Evolutionary conservation across 2,888 invertebrate genomes (phyloP).

Genomic region (Drosophila melanosoma): DNA sequence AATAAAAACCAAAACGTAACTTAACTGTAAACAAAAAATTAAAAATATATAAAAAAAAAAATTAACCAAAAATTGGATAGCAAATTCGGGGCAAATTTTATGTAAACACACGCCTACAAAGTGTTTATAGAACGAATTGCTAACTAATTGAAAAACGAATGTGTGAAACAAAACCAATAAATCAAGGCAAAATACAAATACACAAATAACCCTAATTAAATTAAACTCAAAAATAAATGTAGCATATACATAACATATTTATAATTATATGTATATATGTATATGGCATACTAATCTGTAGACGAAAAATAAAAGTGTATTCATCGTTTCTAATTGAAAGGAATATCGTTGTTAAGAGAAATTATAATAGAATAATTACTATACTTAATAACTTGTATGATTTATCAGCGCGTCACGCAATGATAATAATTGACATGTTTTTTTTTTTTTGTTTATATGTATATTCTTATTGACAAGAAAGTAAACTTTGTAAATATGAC

Average conservation of each 20-base stretch:
- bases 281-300: conserved; percentile 15
- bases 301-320: background rate
- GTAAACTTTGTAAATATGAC: conserved; percentile 40
- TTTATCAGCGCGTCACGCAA: conserved; percentile 43
- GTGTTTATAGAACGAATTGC: conserved; percentile 31
- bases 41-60: conserved; percentile 18
- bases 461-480: conserved; percentile 48
- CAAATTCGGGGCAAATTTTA: conserved; percentile 28
- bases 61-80: conserved; percentile 3
- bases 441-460: conserved; percentile 19
- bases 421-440: conserved; percentile 45
- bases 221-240: conserved; percentile 1
- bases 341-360: conserved; percentile 8
- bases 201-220: conserved; percentile 13
- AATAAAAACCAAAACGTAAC: conserved; percentile 57
- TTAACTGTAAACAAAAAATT: conserved; percentile 22
- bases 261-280: conserved; percentile 5
- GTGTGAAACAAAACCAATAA: conserved; percentile 19
- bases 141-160: conserved; percentile 27
- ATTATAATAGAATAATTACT: conserved; percentile 42
- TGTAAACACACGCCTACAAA: conserved; percentile 40
- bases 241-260: conserved; percentile 14
- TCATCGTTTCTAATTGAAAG: background rate
- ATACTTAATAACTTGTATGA: conserved; percentile 56
- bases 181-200: conserved; percentile 28